Conservation (phyloP, 2,113 vertebrate genomes). For the Pristiophorus japonicus region DNA sequence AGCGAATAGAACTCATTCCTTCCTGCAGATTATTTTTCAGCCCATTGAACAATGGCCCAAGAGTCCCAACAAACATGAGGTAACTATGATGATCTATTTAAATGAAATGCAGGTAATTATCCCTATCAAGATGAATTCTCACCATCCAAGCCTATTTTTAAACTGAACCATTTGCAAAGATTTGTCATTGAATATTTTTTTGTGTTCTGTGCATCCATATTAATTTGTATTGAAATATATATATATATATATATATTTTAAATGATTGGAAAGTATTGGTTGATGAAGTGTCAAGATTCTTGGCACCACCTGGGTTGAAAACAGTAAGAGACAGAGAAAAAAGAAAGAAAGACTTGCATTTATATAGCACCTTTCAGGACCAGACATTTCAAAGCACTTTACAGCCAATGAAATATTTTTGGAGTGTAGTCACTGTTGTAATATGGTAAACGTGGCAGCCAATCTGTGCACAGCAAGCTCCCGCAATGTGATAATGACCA, state of each 20-base stretch:
- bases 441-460: too few species aligned
- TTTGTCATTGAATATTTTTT: background rate
- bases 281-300: background rate
- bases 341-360: too few species aligned
- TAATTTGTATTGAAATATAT: background rate
- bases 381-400: too few species aligned
- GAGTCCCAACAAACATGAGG: background rate
- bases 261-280: background rate
- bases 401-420: too few species aligned
- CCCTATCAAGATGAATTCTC: background rate
- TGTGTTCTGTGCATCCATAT: too few species aligned
- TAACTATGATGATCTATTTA: background rate
- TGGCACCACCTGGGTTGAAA: background rate
- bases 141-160: background rate
- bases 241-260: too few species aligned
- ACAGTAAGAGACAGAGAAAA: background rate
- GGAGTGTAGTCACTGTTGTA: too few species aligned
- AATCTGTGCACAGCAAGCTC: too few species aligned
- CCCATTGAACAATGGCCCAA: background rate
- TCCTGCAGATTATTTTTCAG: background rate
- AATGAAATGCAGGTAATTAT: background rate
- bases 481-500: too few species aligned
- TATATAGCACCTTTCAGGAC: too few species aligned
- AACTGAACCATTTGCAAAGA: background rate
- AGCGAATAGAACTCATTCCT: background rate